phyloP scores from a whole-genome alignment of 2,113 vertebrate species.

The Mirounga angustirostris region DNA sequence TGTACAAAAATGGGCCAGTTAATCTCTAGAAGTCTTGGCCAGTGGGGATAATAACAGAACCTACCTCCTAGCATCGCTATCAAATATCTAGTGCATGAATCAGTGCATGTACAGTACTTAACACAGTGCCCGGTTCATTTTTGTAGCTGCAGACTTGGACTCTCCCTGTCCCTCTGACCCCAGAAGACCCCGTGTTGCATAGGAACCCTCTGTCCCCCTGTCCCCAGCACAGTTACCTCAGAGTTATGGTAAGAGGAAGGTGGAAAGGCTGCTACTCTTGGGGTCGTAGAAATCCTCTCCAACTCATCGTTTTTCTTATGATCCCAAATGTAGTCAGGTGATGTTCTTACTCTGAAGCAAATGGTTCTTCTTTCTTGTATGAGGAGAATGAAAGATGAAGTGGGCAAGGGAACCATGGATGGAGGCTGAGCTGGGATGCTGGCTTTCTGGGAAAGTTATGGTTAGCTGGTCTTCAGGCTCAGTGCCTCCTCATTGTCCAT shows the following conservation, averaged over 20 bases:
- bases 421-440: neutral
- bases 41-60: neutral
- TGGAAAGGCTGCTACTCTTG: neutral
- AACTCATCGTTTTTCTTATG: neutral
- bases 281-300: neutral
- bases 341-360: neutral
- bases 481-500: too few species aligned
- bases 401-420: neutral
- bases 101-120: neutral
- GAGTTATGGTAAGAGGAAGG: neutral
- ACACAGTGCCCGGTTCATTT: neutral
- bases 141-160: neutral
- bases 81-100: too few species aligned
- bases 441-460: neutral
- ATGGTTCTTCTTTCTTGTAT: neutral
- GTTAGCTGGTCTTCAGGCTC: accelerated
- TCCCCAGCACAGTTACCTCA: neutral
- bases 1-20: neutral
- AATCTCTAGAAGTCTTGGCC: neutral
- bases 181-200: neutral
- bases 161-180: neutral
- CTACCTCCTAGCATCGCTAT: accelerated
- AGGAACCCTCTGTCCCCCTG: neutral
- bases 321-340: too few species aligned
- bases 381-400: neutral